Evolutionary conservation across 2,113 vertebrate species (phyloP).

Genomic region (Heterocephalus glaber): DNA sequence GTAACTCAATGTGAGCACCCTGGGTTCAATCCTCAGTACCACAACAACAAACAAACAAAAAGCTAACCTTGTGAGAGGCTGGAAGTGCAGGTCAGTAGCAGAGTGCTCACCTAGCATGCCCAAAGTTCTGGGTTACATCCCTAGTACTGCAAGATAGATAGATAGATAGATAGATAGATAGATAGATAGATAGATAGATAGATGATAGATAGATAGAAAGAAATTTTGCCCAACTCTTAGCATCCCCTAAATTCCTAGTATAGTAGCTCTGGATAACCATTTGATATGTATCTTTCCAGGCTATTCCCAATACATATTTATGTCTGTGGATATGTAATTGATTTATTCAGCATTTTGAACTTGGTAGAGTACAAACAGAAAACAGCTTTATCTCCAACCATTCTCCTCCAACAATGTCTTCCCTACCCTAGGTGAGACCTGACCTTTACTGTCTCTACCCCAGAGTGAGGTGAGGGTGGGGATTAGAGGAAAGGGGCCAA

Average conservation of each 20-base stretch:
- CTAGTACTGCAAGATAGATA: neutral
- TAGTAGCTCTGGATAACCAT: neutral
- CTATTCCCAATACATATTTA: neutral
- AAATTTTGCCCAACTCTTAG: neutral
- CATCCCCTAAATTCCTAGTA: neutral
- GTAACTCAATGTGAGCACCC: neutral
- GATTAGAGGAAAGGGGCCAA: neutral
- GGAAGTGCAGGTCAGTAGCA: no score
- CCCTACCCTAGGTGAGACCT: neutral
- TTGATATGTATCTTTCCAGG: neutral
- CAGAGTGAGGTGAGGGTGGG: neutral
- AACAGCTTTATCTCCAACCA: neutral
- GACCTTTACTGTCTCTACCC: neutral
- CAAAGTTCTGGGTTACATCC: no score
- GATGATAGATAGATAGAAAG: neutral
- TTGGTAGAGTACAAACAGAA: neutral
- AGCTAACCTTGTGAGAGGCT: no score
- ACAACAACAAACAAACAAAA: no score
- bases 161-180: neutral
- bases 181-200: neutral
- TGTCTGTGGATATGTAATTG: neutral
- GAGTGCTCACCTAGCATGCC: no score
- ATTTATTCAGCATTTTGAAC: neutral
- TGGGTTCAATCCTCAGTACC: neutral
- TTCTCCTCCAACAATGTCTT: neutral